Percentiles rank a stretch among this genome's conserved stretches.
Evolutionary conservation across 2,797 vertebrate genomes (phyloP).

Genomic region (Thalassophryne amazonica): DNA sequence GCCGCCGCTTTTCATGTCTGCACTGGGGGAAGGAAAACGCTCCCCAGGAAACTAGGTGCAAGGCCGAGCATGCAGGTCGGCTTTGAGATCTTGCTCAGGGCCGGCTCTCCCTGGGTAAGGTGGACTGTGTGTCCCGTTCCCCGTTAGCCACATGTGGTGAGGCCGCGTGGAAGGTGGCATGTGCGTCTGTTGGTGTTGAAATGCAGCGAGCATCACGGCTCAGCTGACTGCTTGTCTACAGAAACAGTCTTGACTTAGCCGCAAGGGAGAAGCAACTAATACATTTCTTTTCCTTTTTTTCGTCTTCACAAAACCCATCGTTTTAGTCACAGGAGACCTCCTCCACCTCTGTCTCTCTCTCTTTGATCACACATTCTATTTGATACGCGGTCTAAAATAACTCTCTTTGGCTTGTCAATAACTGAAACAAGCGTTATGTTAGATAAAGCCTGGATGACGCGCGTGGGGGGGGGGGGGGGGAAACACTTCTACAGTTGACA

Average conservation of each 20-base stretch:
- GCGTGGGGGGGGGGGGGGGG: conserved; percentile 31
- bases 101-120: conserved; percentile 73
- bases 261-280: conserved; percentile 63
- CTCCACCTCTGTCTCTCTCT: conserved; percentile 60
- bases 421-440: conserved; percentile 63
- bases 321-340: conserved; percentile 58
- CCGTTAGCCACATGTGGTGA: conserved; percentile 81
- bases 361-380: conserved; percentile 79
- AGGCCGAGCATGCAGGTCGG: conserved; percentile 58
- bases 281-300: conserved; percentile 50
- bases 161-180: conserved; percentile 49
- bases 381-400: conserved; percentile 75
- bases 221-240: conserved; percentile 59
- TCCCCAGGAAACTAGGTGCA: conserved; percentile 83
- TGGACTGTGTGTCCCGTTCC: conserved; percentile 56
- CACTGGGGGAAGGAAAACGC: conserved; percentile 78
- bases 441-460: conserved; percentile 47
- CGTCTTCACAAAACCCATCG: conserved; percentile 57
- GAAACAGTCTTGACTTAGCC: conserved; percentile 58
- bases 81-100: conserved; percentile 79
- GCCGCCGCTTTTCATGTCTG: conserved; percentile 84
- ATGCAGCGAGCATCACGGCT: conserved; percentile 48
- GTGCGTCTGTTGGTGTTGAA: conserved; percentile 21
- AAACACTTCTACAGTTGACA: conserved; percentile 50
- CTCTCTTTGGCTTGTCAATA: conserved; percentile 69